A percentile compares a stretch with the other conserved stretches of the same genome.
These are phyloP conservation scores for Micropoecilia bifurca DNA, from an alignment of 2,797 vertebrate genomes.

Conservation along the genomic window DNA sequence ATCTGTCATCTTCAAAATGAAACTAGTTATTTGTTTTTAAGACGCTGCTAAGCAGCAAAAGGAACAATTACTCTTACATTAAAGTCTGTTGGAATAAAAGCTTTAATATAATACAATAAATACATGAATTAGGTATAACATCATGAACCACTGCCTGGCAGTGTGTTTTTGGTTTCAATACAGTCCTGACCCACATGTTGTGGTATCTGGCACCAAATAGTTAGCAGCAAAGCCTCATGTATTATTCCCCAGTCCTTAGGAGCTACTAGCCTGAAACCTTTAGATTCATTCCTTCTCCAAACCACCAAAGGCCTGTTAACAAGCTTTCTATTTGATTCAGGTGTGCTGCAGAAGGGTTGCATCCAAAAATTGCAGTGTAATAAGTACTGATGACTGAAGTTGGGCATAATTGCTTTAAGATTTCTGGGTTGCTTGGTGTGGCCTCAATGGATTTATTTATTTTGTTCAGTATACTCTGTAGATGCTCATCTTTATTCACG, in stretches of 20 bases:
- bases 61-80: not conserved
- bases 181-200: not conserved
- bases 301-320: not conserved
- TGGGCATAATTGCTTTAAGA: not conserved
- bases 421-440: not conserved
- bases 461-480: not conserved
- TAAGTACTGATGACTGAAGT: not conserved
- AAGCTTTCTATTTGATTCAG: not conserved
- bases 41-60: not conserved
- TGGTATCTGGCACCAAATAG: not conserved
- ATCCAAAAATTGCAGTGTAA: not conserved
- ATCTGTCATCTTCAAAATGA: not conserved
- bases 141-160: not conserved
- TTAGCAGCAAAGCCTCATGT: not conserved
- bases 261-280: not conserved
- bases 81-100: not conserved
- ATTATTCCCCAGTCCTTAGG: not conserved
- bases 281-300: not conserved
- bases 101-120: not conserved
- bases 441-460: not conserved
- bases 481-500: not conserved
- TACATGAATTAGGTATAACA: not conserved
- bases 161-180: not conserved
- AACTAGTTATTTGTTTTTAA: not conserved
- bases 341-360: not conserved